A percentile compares a stretch with the other conserved stretches of the same genome.
Evolutionary conservation across 2,888 invertebrate genomes (phyloP).

Genomic region (Drosophila merina): DNA sequence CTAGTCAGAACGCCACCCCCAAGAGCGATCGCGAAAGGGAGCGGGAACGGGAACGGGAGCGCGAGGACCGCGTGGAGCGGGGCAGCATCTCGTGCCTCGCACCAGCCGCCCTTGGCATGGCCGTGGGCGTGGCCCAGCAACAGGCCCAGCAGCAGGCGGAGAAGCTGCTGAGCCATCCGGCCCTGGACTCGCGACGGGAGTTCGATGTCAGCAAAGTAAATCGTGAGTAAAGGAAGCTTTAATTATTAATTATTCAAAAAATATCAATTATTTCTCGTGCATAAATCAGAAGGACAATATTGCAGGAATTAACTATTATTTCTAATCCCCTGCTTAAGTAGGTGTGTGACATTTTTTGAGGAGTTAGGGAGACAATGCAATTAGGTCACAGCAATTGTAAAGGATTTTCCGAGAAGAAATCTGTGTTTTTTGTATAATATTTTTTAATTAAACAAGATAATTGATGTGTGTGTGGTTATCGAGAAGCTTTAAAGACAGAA

Average conservation of each 20-base stretch:
- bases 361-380: not conserved
- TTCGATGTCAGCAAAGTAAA: conserved; percentile 84
- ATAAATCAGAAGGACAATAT: conserved; percentile 7
- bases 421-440: not conserved
- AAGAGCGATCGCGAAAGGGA: conserved; percentile 68
- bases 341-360: not conserved
- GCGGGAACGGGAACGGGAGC: conserved; percentile 57
- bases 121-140: conserved; percentile 52
- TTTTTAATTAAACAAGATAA: not conserved
- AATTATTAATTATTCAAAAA: conserved; percentile 24
- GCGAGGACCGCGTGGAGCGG: conserved; percentile 70
- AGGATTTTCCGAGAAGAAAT: not conserved
- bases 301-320: conserved; percentile 3
- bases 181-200: conserved; percentile 80
- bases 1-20: conserved; percentile 81
- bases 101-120: conserved; percentile 76
- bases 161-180: conserved; percentile 82
- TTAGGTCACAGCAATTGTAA: not conserved
- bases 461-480: not conserved
- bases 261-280: conserved; percentile 16
- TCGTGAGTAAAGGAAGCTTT: conserved; percentile 80
- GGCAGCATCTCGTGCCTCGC: conserved; percentile 81
- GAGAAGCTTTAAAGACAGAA: conserved; percentile 24
- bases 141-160: conserved; percentile 74
- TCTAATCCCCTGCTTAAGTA: conserved; percentile 21